Conservation (phyloP, 1,140 invertebrate genomes). For the Papilio polytes region DNA sequence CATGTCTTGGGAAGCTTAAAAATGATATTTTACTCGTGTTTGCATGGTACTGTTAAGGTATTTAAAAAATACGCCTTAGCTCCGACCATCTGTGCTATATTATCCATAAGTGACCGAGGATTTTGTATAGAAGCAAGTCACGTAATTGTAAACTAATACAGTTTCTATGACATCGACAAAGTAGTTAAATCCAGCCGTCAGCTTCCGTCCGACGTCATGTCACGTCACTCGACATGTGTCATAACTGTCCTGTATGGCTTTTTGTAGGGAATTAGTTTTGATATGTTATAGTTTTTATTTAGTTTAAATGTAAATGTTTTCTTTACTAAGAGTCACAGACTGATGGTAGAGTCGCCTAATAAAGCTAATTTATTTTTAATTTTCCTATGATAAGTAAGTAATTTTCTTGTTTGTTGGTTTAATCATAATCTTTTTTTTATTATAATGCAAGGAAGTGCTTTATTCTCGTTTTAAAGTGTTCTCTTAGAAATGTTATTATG, state of each 20-base stretch:
- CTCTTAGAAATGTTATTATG: background rate
- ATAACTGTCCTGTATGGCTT: background rate
- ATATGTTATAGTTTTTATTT: background rate
- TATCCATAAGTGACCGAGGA: background rate
- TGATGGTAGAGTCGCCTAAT: background rate
- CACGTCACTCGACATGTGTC: background rate
- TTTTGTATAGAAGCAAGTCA: background rate
- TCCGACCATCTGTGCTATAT: no score
- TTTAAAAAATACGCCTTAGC: background rate
- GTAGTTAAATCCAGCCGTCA: background rate
- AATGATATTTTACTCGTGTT: background rate
- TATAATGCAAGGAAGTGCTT: background rate
- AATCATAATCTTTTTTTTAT: background rate
- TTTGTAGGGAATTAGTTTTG: constrained; percentile 9
- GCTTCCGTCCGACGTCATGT: background rate
- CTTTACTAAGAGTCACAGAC: background rate
- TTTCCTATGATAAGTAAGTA: background rate
- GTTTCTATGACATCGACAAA: background rate
- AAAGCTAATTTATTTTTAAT: no score
- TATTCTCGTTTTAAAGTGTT: background rate
- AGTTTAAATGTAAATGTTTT: background rate
- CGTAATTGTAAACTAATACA: background rate
- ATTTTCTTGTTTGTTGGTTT: background rate
- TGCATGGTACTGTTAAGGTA: background rate
- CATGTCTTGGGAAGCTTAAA: constrained; percentile 7